Percentiles rank a stretch among this genome's conserved stretches.
Conservation (phyloP, 2,888 invertebrate genomes). For the Choristoneura rosaceana region DNA sequence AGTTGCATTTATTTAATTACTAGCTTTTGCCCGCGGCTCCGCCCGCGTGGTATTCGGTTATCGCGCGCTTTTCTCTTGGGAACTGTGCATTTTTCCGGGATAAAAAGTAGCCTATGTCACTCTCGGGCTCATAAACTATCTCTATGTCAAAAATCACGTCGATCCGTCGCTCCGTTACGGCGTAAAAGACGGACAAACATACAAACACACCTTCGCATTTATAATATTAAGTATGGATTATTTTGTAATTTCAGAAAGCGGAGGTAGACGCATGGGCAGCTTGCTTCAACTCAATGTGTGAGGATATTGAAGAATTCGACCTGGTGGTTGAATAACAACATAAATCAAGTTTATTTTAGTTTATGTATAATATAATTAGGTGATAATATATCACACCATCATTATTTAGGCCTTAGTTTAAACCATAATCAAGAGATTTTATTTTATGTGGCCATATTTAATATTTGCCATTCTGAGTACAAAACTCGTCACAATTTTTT, state of each 20-base stretch:
- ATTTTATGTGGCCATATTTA: constrained; percentile 16
- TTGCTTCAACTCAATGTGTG: constrained; percentile 85
- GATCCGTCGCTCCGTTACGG: no score
- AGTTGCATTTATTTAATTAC: no score
- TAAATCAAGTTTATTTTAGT: constrained; percentile 11
- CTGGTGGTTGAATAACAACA: constrained; percentile 69
- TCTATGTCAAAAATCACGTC: no score
- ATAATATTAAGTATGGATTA: no score
- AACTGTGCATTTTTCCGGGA: no score
- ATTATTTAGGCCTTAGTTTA: constrained; percentile 19
- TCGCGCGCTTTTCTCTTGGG: no score
- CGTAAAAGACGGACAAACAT: no score
- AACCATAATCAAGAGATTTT: constrained; percentile 24
- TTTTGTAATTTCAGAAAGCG: constrained; percentile 72
- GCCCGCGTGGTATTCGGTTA: no score
- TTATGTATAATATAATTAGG: not conserved
- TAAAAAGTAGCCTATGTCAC: no score
- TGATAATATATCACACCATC: constrained; percentile 3
- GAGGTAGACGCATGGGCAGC: constrained; percentile 84
- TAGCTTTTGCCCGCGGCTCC: no score
- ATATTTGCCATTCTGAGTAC: constrained; percentile 39
- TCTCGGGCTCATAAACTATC: no score
- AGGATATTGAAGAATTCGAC: constrained; percentile 81
- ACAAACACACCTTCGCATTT: no score
- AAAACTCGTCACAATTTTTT: constrained; percentile 29